Evolutionary conservation across 2,888 invertebrate species (phyloP).

Genomic region (Phrixothrix hirtus): DNA sequence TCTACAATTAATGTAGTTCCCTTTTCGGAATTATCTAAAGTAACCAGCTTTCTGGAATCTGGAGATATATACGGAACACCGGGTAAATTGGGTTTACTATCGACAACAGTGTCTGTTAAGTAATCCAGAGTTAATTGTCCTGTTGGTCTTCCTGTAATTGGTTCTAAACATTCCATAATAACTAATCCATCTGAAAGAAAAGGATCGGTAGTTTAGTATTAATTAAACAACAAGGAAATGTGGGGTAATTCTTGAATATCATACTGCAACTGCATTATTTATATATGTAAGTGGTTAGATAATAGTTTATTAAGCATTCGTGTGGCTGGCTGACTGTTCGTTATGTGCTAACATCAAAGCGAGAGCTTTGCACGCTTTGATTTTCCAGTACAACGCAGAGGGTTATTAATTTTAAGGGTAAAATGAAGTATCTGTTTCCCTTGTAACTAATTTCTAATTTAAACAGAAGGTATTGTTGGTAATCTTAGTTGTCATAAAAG

Average conservation of each 20-base stretch:
- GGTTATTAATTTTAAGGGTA: not conserved
- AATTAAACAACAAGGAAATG: too few species aligned
- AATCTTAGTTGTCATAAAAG: too few species aligned
- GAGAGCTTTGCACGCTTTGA: not conserved
- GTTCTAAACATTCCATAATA: slow-evolving; percentile 71
- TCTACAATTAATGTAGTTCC: slow-evolving; percentile 67
- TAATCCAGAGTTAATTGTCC: slow-evolving; percentile 73
- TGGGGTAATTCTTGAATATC: too few species aligned
- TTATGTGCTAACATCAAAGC: not conserved
- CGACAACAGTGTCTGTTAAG: slow-evolving; percentile 70
- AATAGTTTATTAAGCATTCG: not conserved
- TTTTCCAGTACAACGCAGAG: not conserved
- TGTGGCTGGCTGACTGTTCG: not conserved
- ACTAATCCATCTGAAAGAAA: slow-evolving; percentile 68
- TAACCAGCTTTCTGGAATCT: slow-evolving; percentile 70
- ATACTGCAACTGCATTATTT: too few species aligned
- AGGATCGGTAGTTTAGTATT: too few species aligned
- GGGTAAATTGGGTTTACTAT: slow-evolving; percentile 64
- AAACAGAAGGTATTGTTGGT: too few species aligned
- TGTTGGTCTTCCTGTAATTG: slow-evolving; percentile 64
- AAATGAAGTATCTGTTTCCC: not conserved
- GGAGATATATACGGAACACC: slow-evolving; percentile 72
- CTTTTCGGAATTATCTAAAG: slow-evolving; percentile 62
- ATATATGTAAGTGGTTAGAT: too few species aligned
- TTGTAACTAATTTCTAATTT: too few species aligned